Conservation (phyloP, 2,113 vertebrate genomes). For the zebrafish (Danio rerio) region DNA sequence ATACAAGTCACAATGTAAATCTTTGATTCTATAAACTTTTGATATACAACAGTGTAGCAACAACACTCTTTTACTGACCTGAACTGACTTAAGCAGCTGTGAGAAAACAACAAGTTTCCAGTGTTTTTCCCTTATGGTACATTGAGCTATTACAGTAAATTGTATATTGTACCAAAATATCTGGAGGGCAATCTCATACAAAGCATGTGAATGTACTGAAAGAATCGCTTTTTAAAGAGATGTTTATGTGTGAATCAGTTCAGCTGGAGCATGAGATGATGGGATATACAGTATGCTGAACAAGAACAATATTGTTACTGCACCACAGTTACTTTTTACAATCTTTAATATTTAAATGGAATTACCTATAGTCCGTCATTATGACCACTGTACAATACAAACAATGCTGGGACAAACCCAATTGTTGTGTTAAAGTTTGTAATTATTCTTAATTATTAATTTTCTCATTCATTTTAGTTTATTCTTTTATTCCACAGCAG, state of each 20-base stretch:
- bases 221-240: background rate
- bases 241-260: background rate
- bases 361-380: no score
- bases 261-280: conserved; percentile 10
- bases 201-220: background rate
- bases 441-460: no score
- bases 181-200: background rate
- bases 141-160: no score
- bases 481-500: no score
- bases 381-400: no score
- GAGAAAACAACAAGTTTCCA: background rate
- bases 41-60: background rate
- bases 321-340: background rate
- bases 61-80: background rate
- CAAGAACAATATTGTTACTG: background rate
- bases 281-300: background rate
- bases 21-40: background rate
- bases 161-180: background rate
- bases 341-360: no score
- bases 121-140: background rate
- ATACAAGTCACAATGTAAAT: background rate
- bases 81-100: background rate
- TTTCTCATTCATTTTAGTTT: no score
- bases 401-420: no score
- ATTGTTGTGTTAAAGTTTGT: no score